Evolutionary conservation across 1,140 invertebrate species (phyloP).

Genomic region (Octopus bimaculoides): DNA sequence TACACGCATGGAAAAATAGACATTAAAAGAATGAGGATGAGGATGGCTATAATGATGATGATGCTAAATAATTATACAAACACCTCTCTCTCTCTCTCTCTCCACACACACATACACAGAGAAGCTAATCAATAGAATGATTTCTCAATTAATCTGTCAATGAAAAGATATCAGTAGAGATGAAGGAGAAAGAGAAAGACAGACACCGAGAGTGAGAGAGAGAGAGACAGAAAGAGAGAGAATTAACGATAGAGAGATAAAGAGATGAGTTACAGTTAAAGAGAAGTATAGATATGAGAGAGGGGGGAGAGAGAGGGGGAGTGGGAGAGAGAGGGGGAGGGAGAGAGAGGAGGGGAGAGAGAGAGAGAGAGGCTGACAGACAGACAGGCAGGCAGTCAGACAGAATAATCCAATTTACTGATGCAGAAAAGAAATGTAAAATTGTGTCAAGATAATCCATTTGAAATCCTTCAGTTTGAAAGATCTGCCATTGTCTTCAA

Average conservation of each 20-base stretch:
- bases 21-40: no score
- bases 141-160: no score
- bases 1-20: no score
- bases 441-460: neutral
- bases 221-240: neutral
- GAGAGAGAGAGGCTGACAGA: neutral
- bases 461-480: no score
- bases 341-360: neutral
- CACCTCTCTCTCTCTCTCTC: no score
- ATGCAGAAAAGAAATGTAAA: neutral
- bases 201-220: neutral
- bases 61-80: no score
- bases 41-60: no score
- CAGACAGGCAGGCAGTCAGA: neutral
- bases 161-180: neutral
- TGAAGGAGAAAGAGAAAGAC: neutral
- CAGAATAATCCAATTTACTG: neutral
- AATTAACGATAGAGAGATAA: neutral
- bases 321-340: no score
- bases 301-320: neutral
- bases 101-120: no score
- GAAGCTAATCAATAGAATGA: no score
- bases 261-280: neutral
- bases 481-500: neutral
- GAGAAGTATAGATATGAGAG: neutral